Percentiles rank a stretch among this genome's conserved stretches.
phyloP scores from a whole-genome alignment of 2,888 invertebrate species.

The Anthrax anthrax region DNA sequence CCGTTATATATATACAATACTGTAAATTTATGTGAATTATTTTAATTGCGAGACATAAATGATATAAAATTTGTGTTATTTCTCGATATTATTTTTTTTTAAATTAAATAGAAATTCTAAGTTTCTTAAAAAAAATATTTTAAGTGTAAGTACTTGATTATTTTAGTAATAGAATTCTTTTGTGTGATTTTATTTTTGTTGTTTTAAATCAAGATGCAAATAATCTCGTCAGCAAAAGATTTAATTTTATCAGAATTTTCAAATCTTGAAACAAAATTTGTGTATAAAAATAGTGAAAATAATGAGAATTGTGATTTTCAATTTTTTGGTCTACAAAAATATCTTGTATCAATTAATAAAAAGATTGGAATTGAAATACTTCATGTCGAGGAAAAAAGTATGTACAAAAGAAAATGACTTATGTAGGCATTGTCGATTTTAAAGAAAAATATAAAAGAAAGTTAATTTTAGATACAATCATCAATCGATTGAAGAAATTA shows the following conservation, averaged over 20 bases:
- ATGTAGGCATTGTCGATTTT: background rate
- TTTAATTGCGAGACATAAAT: too few relatives aligned
- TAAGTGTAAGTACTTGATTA: too few relatives aligned
- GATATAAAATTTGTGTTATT: too few relatives aligned
- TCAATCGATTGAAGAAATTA: constrained; percentile 26
- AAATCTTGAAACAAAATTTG: constrained; percentile 24
- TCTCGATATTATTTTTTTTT: too few relatives aligned
- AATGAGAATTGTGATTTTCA: constrained; percentile 26
- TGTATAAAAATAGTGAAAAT: constrained; percentile 22
- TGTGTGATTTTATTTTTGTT: too few relatives aligned
- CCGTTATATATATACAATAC: too few relatives aligned
- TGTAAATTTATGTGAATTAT: too few relatives aligned
- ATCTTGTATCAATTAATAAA: constrained; percentile 27
- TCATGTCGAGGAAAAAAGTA: constrained; percentile 10
- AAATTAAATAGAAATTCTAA: too few relatives aligned
- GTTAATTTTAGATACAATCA: constrained; percentile 14
- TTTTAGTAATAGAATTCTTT: too few relatives aligned
- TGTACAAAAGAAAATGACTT: constrained; percentile 1
- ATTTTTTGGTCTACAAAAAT: constrained; percentile 23
- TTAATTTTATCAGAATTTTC: constrained; percentile 27
- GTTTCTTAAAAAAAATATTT: too few relatives aligned
- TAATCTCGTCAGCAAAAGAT: constrained; percentile 27
- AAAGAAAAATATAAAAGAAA: background rate
- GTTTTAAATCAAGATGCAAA: constrained; percentile 23
- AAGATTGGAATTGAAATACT: constrained; percentile 28